Conservation (phyloP, 35 echinoderm and acorn worm species). For the Lytechinus variegatus region DNA sequence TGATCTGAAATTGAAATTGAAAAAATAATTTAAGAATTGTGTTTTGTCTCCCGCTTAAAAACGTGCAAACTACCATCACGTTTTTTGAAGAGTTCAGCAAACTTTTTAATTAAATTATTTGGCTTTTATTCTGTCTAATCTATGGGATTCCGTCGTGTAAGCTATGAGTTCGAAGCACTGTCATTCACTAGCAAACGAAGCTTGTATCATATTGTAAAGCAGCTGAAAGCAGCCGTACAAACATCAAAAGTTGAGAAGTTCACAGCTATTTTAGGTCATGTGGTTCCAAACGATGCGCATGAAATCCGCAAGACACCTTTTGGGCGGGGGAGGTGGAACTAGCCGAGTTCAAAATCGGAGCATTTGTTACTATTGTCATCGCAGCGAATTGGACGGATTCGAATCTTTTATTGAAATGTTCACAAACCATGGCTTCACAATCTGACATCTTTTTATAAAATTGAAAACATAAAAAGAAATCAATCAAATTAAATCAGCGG, state of each 20-base stretch:
- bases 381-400: neutral
- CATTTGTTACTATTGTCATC: conserved; percentile 8
- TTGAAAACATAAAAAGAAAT: neutral
- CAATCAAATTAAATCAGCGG: neutral
- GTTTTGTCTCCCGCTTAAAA: too few species aligned
- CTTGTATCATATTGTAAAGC: neutral
- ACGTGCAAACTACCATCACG: too few species aligned
- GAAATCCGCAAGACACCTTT: neutral
- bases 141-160: neutral
- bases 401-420: neutral
- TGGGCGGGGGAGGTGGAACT: neutral
- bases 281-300: neutral
- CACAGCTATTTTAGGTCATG: neutral
- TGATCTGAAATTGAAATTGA: neutral
- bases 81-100: neutral
- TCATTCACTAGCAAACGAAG: neutral
- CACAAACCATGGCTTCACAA: neutral
- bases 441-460: neutral
- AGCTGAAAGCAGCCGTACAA: neutral
- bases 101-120: neutral
- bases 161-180: neutral
- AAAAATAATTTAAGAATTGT: neutral
- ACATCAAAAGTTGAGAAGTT: neutral
- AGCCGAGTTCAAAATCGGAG: neutral
- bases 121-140: neutral